Base-by-base conservation (phyloP, 2,113 vertebrate species). In the Camelus dromedarius region DNA sequence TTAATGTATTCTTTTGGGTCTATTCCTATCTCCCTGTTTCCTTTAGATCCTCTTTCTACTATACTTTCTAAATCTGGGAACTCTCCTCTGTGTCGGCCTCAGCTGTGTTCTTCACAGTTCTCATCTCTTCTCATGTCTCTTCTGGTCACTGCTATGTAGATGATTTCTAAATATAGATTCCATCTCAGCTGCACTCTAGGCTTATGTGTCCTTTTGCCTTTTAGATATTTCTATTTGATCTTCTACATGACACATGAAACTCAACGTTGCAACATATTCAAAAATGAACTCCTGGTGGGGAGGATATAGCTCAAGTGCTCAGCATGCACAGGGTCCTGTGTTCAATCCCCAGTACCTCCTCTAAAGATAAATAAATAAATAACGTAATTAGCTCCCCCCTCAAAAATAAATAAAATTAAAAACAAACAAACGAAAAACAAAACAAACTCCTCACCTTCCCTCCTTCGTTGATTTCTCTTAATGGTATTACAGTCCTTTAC, bases 151-250 rank as follows among this genome's bases (percentile, higher is more conserved):
- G 8, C 54, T 54, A 0, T 60, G 32, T 76, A 52, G 35, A 82
- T 66, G 46, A 89, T 8, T 76, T 58, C 56, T 94, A 93, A 93
- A 60, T 72, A 77, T 22, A 92, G 88, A 77, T 66, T 86, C 67
- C 13, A 1, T 18, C 60, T 83, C 58, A 87, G 80, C 50, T 90
- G 62, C 62, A 62, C 69, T 70, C 30, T 16, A 67, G 62, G 38
- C 73, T 82, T 92, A 22, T 18, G 5, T 56, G 46, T 86, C 38
- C 66, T 83, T 96, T 87, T 77, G 28, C 67, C 80, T 69, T 93
- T 79, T 48, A 30, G 15, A 35, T 60, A 13, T 35, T 6, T 82
- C 26, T 14, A 22, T 16, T 50, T 79, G 54, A 64, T 84, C n/a
- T 28, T 83, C 69, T 88, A 1, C 4, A 4, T 58, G 12, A 30